A percentile compares a stretch with the other conserved stretches of the same genome.
These are phyloP conservation scores for Cyprinodon tularosa DNA, from an alignment of 2,113 vertebrate genomes.

Conservation along the genomic window DNA sequence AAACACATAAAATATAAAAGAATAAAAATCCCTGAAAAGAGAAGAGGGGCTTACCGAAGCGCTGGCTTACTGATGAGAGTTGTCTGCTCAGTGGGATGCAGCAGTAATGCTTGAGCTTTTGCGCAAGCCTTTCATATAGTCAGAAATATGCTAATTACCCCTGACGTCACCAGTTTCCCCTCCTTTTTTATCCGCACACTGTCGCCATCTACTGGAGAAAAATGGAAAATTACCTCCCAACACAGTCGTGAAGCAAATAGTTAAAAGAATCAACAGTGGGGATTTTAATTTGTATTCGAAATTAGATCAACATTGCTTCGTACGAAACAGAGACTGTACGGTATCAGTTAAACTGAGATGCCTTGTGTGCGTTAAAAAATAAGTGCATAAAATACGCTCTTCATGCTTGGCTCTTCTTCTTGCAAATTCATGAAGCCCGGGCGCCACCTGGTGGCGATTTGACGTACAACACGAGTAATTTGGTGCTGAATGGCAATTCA, in stretches of 20 bases:
- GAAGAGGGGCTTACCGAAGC: constrained; percentile 66
- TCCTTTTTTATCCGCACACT: not conserved
- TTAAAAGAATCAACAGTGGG: not conserved
- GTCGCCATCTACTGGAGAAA: constrained; percentile 31
- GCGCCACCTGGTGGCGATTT: constrained; percentile 52
- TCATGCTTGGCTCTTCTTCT: not conserved
- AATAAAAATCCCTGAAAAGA: not conserved
- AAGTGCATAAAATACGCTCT: not conserved
- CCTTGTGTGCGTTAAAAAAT: not conserved
- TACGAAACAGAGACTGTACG: not conserved
- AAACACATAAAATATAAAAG: not conserved
- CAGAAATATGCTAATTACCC: constrained; percentile 79
- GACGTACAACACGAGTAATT: not conserved
- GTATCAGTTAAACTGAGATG: not conserved
- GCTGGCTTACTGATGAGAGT: constrained; percentile 26
- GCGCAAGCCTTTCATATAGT: constrained; percentile 71
- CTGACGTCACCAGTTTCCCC: constrained; percentile 72
- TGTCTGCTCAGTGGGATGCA: constrained; percentile 63
- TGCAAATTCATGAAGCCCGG: not conserved
- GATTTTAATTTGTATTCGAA: not conserved
- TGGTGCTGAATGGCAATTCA: too few species aligned
- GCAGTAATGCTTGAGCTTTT: constrained; percentile 66
- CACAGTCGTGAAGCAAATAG: not conserved
- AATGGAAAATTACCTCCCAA: not conserved
- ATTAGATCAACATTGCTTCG: not conserved